Evolutionary conservation across 2,797 vertebrate genomes (phyloP).

Genomic region (Thripadectes ignobilis): DNA sequence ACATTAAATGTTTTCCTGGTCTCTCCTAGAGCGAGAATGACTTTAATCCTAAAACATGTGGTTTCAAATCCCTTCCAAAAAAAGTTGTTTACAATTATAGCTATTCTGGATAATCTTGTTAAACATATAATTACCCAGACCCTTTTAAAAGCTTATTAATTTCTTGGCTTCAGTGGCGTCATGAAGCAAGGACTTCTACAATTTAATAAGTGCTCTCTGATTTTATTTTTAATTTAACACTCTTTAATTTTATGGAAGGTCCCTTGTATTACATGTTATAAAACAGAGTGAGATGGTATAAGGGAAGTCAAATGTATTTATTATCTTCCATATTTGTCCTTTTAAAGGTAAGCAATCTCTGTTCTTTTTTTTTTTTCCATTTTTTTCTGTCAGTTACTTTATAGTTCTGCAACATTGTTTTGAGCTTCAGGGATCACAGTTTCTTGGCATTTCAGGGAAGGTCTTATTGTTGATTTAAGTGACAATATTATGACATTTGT

Average conservation of each 20-base stretch:
- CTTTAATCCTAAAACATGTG: slow-evolving; percentile 29
- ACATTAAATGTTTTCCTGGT: neutral
- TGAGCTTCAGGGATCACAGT: neutral
- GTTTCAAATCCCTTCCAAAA: slow-evolving; percentile 46
- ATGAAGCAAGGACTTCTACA: slow-evolving; percentile 11
- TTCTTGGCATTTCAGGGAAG: neutral
- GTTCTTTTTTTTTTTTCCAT: neutral
- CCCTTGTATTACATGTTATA: slow-evolving; percentile 6
- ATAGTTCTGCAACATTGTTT: neutral
- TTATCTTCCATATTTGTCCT: neutral
- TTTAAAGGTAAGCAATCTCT: neutral
- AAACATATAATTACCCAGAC: slow-evolving; percentile 44
- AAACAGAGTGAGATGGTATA: neutral
- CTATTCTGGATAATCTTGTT: slow-evolving; percentile 44
- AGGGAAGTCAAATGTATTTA: neutral
- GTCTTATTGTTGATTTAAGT: neutral
- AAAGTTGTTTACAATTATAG: slow-evolving; percentile 38
- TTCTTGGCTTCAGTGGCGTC: neutral
- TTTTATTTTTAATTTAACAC: slow-evolving; percentile 52
- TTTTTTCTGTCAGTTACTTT: neutral
- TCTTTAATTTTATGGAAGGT: slow-evolving; percentile 40
- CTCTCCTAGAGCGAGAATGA: neutral
- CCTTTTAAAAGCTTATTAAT: slow-evolving; percentile 51
- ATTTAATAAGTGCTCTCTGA: slow-evolving; percentile 27
- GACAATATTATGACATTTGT: neutral